phyloP scores from a whole-genome alignment of 2,888 invertebrate species.

The Cephus nigrinus region DNA sequence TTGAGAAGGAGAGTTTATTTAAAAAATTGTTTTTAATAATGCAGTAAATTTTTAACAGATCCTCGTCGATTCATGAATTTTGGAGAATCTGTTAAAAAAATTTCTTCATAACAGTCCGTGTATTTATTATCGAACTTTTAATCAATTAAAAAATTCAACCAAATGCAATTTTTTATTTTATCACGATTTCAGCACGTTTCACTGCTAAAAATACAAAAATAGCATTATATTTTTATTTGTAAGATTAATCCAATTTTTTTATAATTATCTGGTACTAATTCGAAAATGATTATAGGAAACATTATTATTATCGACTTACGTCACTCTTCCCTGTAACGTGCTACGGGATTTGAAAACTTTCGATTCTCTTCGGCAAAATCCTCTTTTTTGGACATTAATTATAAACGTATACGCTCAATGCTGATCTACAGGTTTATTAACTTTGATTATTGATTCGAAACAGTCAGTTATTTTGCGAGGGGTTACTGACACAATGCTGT shows the following conservation, averaged over 20 bases:
- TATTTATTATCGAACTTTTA: background rate
- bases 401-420: background rate
- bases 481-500: slow-evolving; percentile 21
- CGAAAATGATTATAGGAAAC: background rate
- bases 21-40: background rate
- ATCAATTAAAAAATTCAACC: too few species aligned
- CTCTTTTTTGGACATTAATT: background rate
- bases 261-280: background rate
- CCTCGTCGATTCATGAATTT: background rate
- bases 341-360: background rate
- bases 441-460: background rate
- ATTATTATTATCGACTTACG: background rate
- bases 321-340: background rate
- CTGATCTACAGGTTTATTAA: background rate
- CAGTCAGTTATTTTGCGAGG: background rate
- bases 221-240: background rate
- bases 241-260: background rate
- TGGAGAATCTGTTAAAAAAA: background rate
- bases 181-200: background rate
- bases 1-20: background rate
- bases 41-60: accelerated
- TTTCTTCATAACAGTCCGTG: background rate
- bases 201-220: background rate
- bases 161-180: background rate
- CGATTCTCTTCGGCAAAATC: background rate